Base-by-base conservation (phyloP, 2,888 invertebrate genomes). In the Ethmia dodecea region DNA sequence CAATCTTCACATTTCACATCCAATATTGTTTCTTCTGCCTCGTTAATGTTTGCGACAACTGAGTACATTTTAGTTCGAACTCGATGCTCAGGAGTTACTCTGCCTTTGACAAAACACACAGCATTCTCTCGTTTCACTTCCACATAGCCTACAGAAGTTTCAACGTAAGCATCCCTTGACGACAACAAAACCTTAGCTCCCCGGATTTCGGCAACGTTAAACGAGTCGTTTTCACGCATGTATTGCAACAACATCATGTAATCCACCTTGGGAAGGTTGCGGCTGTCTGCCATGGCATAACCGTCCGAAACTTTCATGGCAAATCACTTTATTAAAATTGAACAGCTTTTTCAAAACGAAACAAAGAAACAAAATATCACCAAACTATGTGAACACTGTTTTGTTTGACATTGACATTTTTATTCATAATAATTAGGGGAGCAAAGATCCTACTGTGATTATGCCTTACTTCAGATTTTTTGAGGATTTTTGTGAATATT, bases 31-130 rank as follows among this genome's bases (percentile, higher is more conserved):
- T 33, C 15, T 6, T 33, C 11, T 8, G 2, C 10, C 15, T 38
- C 38, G 11, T 27, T 10, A 8, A 33, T 20, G 13, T 20, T 30
- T 8, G 20, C 15, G 8, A 22, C 11, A 3, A 33, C 38, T 13
- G 10, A 27, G 24, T 38, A 38, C 13, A 10, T n/a, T 15, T 38
- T 38, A 3, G 8, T 10, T n/a, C n/a, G n/a, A n/a, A n/a, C n/a
- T n/a, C n/a, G 28, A 18, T 38, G 38, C 13, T 38, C 38, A n/a
- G 33, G 38, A 13, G 29, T 33, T 11, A 38, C 31, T 33, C 27
- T 26, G 9, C 28, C 30, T 24, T 13, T 29, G 9, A 33, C 26
- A 10, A 20, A 18, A 25, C 38, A 38, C 9, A 26, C 13, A 13
- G 8, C 15, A 3, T 12, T 5, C 13, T 8, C 16, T 37, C 37